phyloP scores from a whole-genome alignment of 2,888 invertebrate genomes.

The Acronicta leporina region DNA sequence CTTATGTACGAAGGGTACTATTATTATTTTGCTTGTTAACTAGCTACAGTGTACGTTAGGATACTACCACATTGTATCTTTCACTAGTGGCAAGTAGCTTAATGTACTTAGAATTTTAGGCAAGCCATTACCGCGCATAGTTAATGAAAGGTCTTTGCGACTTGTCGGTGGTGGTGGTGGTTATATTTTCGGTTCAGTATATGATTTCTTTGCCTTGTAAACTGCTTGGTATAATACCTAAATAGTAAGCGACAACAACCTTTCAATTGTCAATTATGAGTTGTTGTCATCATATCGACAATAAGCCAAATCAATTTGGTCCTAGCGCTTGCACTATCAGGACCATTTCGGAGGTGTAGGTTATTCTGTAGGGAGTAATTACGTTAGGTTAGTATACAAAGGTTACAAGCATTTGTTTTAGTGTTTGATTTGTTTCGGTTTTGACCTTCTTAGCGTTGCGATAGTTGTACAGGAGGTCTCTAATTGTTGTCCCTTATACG shows the following conservation, averaged over 20 bases:
- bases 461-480: conserved; percentile 68
- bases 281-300: conserved; percentile 23
- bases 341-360: conserved; percentile 30
- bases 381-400: conserved; percentile 61
- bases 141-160: conserved; percentile 15
- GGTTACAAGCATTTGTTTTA: conserved; percentile 78
- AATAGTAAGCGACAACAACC: conserved; percentile 19
- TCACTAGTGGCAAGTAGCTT: conserved; percentile 38
- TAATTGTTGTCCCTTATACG: conserved; percentile 67
- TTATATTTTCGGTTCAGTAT: conserved; percentile 14
- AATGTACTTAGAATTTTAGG: conserved; percentile 22
- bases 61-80: conserved; percentile 33
- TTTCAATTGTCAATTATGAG: conserved; percentile 14
- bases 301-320: conserved; percentile 26
- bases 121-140: conserved; percentile 31
- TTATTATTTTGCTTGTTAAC: conserved; percentile 7
- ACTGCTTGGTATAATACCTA: conserved; percentile 19
- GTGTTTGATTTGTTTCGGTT: conserved; percentile 65
- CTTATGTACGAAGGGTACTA: conserved; percentile 23
- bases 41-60: conserved; percentile 22
- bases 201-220: conserved; percentile 16
- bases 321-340: conserved; percentile 20
- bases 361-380: conserved; percentile 42
- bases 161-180: conserved; percentile 47
- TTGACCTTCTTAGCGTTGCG: conserved; percentile 61